A percentile compares a stretch with the other conserved stretches of the same genome.
Conservation (phyloP, 2,888 invertebrate genomes). For the Pocota personata region DNA sequence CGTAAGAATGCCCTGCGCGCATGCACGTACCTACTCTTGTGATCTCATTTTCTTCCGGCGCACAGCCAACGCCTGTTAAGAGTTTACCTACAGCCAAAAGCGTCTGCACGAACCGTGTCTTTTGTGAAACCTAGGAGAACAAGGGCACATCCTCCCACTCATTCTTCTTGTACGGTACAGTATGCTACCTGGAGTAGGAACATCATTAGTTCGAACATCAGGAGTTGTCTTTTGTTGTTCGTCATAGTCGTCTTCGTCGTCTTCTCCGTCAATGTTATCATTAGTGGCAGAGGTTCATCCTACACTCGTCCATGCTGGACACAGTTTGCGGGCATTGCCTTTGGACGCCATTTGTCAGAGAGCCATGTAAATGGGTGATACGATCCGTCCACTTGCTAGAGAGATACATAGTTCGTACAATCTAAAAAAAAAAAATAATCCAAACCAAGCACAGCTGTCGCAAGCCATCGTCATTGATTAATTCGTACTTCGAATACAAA, state of each 20-base stretch:
- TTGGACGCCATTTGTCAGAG: constrained; percentile 46
- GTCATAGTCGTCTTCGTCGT: constrained; percentile 43
- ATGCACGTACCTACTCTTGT: constrained; percentile 32
- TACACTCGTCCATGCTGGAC: constrained; percentile 44
- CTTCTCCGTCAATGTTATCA: constrained; percentile 61
- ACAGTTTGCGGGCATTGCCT: constrained; percentile 38
- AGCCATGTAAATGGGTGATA: not conserved
- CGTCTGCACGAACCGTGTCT: constrained; percentile 46
- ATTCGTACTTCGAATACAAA: constrained; percentile 64
- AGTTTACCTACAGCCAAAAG: constrained; percentile 40
- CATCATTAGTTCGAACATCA: constrained; percentile 72
- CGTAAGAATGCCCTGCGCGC: constrained; percentile 54
- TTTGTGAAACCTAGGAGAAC: constrained; percentile 23
- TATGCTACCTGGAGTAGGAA: constrained; percentile 41
- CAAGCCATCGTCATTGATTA: constrained; percentile 68
- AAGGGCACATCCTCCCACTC: constrained; percentile 65
- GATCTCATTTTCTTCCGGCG: constrained; percentile 60
- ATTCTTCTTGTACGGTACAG: constrained; percentile 22
- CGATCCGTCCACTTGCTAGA: constrained; percentile 22
- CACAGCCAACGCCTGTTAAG: constrained; percentile 49
- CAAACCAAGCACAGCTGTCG: constrained; percentile 59
- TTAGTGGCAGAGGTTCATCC: constrained; percentile 66
- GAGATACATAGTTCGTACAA: constrained; percentile 15
- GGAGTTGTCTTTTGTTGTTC: constrained; percentile 69
- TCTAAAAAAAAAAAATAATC: constrained; percentile 41